phyloP scores from a whole-genome alignment of 2,797 vertebrate species.

The Tapera naevia region DNA sequence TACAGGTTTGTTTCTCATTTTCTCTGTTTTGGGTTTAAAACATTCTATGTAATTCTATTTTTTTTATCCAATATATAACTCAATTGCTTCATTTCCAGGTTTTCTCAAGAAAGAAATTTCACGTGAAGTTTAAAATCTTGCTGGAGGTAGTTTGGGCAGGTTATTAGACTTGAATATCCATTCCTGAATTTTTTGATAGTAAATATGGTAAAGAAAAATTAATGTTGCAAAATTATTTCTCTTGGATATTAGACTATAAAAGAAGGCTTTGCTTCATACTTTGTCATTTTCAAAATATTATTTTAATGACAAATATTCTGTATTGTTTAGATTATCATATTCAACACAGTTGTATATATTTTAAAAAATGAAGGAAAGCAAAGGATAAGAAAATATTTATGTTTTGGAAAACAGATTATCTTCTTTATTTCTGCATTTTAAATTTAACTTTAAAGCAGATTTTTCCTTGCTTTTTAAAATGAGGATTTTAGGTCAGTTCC shows the following conservation, averaged over 20 bases:
- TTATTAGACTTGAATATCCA: background rate
- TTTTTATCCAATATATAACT: background rate
- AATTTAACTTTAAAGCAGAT: background rate
- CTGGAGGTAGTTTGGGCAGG: background rate
- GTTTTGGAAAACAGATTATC: background rate
- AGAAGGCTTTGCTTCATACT: background rate
- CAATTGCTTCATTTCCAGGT: background rate
- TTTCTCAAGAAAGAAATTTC: background rate
- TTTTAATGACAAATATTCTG: background rate
- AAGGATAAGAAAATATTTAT: background rate
- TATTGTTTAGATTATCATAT: background rate
- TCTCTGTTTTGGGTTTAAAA: too few relatives aligned
- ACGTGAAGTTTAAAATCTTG: background rate
- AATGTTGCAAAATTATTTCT: background rate
- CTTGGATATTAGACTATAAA: background rate
- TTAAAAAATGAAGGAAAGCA: background rate
- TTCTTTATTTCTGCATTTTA: background rate
- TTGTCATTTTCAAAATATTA: background rate
- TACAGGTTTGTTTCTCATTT: background rate
- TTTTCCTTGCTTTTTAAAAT: background rate
- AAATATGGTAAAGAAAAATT: background rate
- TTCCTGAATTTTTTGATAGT: background rate
- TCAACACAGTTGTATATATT: background rate
- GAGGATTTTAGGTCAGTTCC: background rate
- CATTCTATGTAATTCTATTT: background rate